Base-by-base conservation (phyloP, 2,113 vertebrate species). In the Prinia subflava region DNA sequence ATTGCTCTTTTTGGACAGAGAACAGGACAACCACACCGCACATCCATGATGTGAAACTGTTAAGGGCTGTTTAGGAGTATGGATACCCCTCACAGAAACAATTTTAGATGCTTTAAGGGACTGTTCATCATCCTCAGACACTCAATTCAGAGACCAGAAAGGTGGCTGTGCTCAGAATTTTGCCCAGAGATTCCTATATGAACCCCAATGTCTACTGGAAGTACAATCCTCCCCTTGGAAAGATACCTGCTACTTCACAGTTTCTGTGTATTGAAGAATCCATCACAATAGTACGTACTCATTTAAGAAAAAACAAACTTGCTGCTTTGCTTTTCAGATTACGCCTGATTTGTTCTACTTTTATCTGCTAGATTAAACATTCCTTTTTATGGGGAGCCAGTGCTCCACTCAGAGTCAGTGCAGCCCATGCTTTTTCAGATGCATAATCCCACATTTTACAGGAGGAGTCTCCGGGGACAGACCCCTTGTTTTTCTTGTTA, bases 311-410 rank as follows among this genome's bases (percentile, higher is more conserved):
- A 49, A 42, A 7, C 15, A 44, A 39, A 52, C 22, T 31, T 30
- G 23, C 27, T 76, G 12, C 27, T 92, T 93, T 78, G 65, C 76
- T 90, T 88, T 83, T 74, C 56, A 82, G 68, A 74, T 88, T 16
- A 75, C 4, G 3, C 28, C 30, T 71, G 60, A 93, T 84, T 77
- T 64, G 55, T 75, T 90, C 64, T 63, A 52, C 68, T 92, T 88
- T 63, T 89, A 60, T 81, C 86, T 94, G 92, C 80, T 89, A 90
- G 68, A 94, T 94, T 91, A 94, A 93, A 81, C 76, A 52, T 81
- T 19, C 35, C 33, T 86, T 74, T 59, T 31, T 28, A 41, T 3
- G 55, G 39, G n/a, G 19, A 92, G 30, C 55, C 76, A 92, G 30
- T 33, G 63, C 31, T 88, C 25, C 11, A 20, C 71, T 77, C 70